These are phyloP conservation scores for Polydrusus tereticollis DNA, from an alignment of 2,888 invertebrate genomes.

Conservation along the genomic window DNA sequence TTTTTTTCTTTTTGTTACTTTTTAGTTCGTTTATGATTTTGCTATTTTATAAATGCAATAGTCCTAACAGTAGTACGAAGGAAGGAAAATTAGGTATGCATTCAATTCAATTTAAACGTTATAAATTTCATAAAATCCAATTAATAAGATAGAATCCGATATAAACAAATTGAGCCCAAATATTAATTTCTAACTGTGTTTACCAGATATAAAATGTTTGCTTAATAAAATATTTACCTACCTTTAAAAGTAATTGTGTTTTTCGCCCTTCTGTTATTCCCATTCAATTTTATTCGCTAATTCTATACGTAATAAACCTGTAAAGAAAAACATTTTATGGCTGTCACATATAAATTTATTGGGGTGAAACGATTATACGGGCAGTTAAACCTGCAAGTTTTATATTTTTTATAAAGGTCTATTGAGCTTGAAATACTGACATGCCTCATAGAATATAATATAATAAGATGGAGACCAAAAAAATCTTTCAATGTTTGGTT, in stretches of 20 bases:
- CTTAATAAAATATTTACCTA: too few species aligned
- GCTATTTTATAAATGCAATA: too few species aligned
- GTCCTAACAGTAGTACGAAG: too few species aligned
- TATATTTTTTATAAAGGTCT: constrained; percentile 2
- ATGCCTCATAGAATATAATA: not conserved
- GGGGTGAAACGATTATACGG: constrained; percentile 9
- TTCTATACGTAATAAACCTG: not conserved
- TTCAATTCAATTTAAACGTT: too few species aligned
- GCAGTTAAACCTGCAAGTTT: constrained; percentile 8
- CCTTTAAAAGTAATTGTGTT: not conserved
- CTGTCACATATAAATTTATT: constrained; percentile 10
- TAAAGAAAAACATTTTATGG: constrained; percentile 8
- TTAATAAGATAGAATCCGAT: too few species aligned
- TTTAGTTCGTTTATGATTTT: too few species aligned
- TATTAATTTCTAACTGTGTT: too few species aligned
- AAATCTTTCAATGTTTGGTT: not conserved
- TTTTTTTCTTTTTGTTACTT: too few species aligned
- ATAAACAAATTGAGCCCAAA: too few species aligned
- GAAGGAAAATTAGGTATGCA: too few species aligned
- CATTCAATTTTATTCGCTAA: not conserved
- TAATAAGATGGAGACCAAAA: not conserved
- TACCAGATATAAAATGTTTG: too few species aligned
- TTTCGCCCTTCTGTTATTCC: not conserved
- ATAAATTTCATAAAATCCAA: too few species aligned
- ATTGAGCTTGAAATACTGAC: not conserved